Evolutionary conservation across 2,888 invertebrate species (phyloP).

Genomic region (Masnerella sp.): DNA sequence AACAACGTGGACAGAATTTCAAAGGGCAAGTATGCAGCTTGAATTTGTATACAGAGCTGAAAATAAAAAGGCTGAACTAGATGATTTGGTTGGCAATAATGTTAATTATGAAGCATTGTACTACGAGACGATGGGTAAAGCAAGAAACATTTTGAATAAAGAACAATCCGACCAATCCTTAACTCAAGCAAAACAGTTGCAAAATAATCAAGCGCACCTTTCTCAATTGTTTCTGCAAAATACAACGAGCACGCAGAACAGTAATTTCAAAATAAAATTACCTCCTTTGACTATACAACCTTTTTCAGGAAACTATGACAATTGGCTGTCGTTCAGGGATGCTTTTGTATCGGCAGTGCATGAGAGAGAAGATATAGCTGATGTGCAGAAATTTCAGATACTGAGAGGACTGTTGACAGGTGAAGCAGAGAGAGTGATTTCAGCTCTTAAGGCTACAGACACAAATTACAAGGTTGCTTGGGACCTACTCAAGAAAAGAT

Average conservation of each 20-base stretch:
- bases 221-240: too few species aligned
- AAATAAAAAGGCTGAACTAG: too few species aligned
- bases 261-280: background rate
- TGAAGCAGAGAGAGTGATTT: background rate
- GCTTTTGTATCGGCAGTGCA: background rate
- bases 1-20: background rate
- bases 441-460: background rate
- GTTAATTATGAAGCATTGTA: too few species aligned
- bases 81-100: too few species aligned
- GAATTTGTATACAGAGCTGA: too few species aligned
- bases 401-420: background rate
- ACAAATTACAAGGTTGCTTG: background rate
- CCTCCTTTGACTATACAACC: background rate
- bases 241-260: background rate
- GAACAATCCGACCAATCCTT: too few species aligned
- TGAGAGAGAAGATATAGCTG: background rate
- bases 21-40: background rate
- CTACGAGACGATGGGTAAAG: too few species aligned
- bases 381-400: background rate
- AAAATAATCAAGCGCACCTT: too few species aligned
- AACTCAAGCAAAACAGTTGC: too few species aligned
- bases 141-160: too few species aligned
- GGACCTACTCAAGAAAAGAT: constrained; percentile 2
- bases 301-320: background rate
- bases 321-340: constrained; percentile 3